Evolutionary conservation across 1,140 invertebrate species (phyloP).

Genomic region (Bombus pascuorum): DNA sequence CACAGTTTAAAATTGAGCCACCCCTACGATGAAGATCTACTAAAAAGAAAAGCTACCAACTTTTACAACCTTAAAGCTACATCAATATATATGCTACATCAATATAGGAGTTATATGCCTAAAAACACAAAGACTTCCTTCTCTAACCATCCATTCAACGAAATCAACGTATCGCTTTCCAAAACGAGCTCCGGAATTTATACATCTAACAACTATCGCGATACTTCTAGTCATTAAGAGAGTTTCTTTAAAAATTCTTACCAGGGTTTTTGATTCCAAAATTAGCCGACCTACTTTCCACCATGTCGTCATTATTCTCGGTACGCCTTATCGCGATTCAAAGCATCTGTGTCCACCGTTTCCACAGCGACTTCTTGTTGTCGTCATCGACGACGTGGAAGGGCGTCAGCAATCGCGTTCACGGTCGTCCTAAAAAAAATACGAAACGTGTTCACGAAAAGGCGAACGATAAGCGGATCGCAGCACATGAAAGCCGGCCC

Average conservation of each 20-base stretch:
- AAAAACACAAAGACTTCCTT: too few relatives aligned
- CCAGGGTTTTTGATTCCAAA: neutral
- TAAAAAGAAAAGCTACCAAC: neutral
- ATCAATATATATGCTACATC: too few relatives aligned
- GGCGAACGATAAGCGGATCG: conserved; percentile 49
- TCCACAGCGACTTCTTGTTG: neutral
- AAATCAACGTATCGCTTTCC: too few relatives aligned
- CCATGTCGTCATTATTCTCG: neutral
- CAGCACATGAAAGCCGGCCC: conserved; percentile 46
- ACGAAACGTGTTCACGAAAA: conserved; percentile 44
- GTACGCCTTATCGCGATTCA: conserved; percentile 9
- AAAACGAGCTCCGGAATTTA: too few relatives aligned
- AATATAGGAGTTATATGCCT: neutral
- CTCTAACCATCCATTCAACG: neutral
- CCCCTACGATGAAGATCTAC: too few relatives aligned
- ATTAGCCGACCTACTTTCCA: conserved; percentile 28
- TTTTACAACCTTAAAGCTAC: neutral
- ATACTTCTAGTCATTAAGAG: neutral
- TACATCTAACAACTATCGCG: too few relatives aligned
- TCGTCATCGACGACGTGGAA: too few relatives aligned
- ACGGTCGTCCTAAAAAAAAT: conserved; percentile 16
- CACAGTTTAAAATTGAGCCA: neutral
- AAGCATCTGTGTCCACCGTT: neutral
- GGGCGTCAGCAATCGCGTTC: conserved; percentile 14
- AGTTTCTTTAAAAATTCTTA: neutral